Evolutionary conservation across 2,888 invertebrate genomes (phyloP), one percentile per base, ranked within the genome.

Genomic region (Drosophila lutescens): DNA sequence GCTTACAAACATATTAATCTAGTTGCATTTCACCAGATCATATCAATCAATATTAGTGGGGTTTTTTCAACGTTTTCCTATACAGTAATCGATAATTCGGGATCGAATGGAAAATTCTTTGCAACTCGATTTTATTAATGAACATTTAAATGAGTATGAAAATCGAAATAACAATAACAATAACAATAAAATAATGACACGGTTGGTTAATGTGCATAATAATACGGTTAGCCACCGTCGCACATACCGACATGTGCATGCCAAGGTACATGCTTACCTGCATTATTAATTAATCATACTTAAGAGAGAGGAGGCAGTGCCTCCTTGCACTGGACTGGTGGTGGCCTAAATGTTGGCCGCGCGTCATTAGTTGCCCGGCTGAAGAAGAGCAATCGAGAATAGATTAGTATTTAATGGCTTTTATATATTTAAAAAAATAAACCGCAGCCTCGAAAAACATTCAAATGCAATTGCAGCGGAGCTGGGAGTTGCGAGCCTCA

Each of bases 351-450:
- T 75, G 76, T 68, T 51, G 32, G 32, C 53, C 69, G 75, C 63
- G 77, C 61, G 77, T 79, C 77, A 87, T 90, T 89, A 84, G 77
- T 74, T 56, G 67, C 51, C 67, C 65, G 26, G 53, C 49, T 47
- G 51, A 56, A 60, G 54, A 50, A 77, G 61, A 76, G 68, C 88
- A 88, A 90, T 90, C 80, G 88, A 90, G 81, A 90, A 90, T 89
- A 88, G 86, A 89, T 89, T 89, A 85, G 79, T 86, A 88, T 89
- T 89, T 90, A 90, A 90, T 90, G 90, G 76, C 76, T 90, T 89
- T 90, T 76, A 73, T 80, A 85, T 81, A 74, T 79, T 74, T 69
- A 49, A 57, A 61, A 73, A 81, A 10, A 51, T 20, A 57, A 59
- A 6, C 30, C 50, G 34, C 20, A 15, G 58, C 62, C 89, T 83